These are phyloP conservation scores for Lucilia cuprina DNA, from an alignment of 1,140 invertebrate species.

Conservation along the genomic window DNA sequence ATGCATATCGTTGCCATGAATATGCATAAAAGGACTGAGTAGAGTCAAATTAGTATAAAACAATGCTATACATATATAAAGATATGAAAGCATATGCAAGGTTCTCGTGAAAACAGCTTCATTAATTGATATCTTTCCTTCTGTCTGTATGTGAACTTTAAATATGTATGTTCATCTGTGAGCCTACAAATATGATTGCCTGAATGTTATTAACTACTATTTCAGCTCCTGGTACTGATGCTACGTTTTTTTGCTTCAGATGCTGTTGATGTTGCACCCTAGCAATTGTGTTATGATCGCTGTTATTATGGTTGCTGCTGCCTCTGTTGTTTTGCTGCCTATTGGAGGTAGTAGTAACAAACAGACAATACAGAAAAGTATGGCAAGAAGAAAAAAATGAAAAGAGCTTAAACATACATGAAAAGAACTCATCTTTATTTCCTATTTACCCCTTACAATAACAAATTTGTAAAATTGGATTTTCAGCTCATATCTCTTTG, in stretches of 20 bases:
- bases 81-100: too few species aligned
- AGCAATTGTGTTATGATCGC: not conserved
- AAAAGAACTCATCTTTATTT: not conserved
- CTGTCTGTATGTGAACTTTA: too few species aligned
- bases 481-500: not conserved
- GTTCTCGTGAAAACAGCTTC: too few species aligned
- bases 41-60: too few species aligned
- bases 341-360: not conserved
- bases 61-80: too few species aligned
- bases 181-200: not conserved
- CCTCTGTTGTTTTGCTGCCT: not conserved
- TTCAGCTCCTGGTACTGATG: not conserved
- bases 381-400: too few species aligned
- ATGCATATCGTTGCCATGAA: too few species aligned
- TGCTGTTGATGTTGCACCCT: not conserved
- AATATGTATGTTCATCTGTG: not conserved
- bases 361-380: not conserved
- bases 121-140: too few species aligned
- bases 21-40: too few species aligned
- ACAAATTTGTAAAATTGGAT: conserved; percentile 15
- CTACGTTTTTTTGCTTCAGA: not conserved
- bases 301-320: not conserved
- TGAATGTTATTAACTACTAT: conserved; percentile 8
- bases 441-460: conserved; percentile 1
- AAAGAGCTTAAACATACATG: not conserved